Percentiles rank a stretch among this genome's conserved stretches.
phyloP scores from a whole-genome alignment of 2,888 invertebrate genomes.

The Amblyteles armatorius region DNA sequence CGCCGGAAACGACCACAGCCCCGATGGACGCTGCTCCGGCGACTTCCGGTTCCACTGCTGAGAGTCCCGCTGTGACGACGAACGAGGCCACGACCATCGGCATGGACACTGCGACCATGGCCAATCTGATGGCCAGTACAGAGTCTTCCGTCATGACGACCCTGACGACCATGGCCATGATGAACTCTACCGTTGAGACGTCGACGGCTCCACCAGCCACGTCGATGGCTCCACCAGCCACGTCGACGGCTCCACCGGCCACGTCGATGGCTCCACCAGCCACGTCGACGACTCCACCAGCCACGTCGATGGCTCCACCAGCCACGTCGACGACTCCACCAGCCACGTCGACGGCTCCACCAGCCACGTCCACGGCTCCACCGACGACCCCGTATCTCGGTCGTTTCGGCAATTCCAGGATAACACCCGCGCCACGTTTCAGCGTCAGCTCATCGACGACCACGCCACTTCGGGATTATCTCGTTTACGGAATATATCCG shows the following conservation, averaged over 20 bases:
- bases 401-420: conserved; percentile 77
- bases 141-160: not conserved
- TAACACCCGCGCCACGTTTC: conserved; percentile 79
- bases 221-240: not conserved
- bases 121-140: not conserved
- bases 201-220: not conserved
- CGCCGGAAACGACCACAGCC: conserved; percentile 46
- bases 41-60: not conserved
- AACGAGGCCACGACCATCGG: not conserved
- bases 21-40: conserved; percentile 50
- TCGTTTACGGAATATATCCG: conserved; percentile 91
- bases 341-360: too few species aligned
- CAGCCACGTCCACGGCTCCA: not conserved
- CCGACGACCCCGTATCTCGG: conserved; percentile 73
- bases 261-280: not conserved
- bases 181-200: too few species aligned
- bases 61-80: conserved; percentile 21
- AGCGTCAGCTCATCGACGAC: conserved; percentile 79
- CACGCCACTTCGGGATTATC: conserved; percentile 88
- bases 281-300: conserved; percentile 53
- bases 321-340: not conserved
- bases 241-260: too few species aligned
- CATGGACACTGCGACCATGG: conserved; percentile 4
- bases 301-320: too few species aligned
- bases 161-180: too few species aligned